Base-by-base conservation (phyloP, 2,888 invertebrate species). In the Apomyelois bistriatella region DNA sequence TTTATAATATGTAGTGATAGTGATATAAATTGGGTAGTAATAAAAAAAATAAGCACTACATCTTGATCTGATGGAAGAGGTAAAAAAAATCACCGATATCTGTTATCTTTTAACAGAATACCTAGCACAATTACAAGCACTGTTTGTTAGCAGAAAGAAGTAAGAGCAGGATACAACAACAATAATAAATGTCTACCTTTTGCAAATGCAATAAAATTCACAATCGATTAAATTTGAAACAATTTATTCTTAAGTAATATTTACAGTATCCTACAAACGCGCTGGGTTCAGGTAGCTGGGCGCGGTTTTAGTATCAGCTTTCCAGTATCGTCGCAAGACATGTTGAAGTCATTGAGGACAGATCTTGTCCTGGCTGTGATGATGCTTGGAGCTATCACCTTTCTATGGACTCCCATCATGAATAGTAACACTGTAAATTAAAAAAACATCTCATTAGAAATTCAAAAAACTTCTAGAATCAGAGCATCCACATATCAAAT, bases 301-400 rank as follows among this genome's bases (percentile, higher is more conserved):
- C 97, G 87, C 1, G 98, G 98, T 80, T 97, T 97, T 35, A 99
- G 90, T 70, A 99, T 98, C 48, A 99, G 91, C 86, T 98, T 98
- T 54, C 98, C 98, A 30, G 97, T 97, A 77, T 99, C 98, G 76
- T 98, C 98, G 84, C 99, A 99, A 17, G 98, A 98, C 98, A 99
- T 98, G 84, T 99, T 99, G 83, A 98, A 99, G 85, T 99, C 98
- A 41, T 95, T 94, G 52, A 99, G 92, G 1, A 98, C 98, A 49
- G 94, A 94, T 55, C 98, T 92, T 42, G 98, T 97, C 60, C 99
- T 92, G 0, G 97, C 95, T 0, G 98, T 98, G 66, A 99, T 97
- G 61, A 99, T 98, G 65, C 97, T 97, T 0, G 99, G 98, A 3
- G 99, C 98, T 60, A 99, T 97, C 9, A 99, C 98, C 77, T 98